phyloP scores from a whole-genome alignment of 2,797 vertebrate genomes.

The Alcedo atthis region DNA sequence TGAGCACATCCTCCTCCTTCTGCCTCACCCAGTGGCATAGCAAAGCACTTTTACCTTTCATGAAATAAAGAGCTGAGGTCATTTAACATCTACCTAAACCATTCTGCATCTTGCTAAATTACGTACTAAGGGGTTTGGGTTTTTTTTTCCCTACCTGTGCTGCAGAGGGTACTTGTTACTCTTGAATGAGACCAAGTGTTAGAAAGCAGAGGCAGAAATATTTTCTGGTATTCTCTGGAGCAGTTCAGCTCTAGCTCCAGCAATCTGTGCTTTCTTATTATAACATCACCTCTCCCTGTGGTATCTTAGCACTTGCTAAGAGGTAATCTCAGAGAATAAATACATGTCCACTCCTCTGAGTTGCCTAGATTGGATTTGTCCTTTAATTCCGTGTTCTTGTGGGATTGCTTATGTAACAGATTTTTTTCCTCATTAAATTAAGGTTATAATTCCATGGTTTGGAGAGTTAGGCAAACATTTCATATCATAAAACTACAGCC shows the following conservation, averaged over 20 bases:
- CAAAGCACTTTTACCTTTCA: not conserved
- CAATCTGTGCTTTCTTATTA: conserved; percentile 22
- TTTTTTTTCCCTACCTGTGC: not conserved
- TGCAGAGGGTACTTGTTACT: not conserved
- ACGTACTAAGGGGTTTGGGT: not conserved
- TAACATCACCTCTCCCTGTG: conserved; percentile 27
- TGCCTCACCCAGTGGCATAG: not conserved
- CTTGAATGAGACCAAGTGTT: not conserved
- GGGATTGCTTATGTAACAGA: conserved; percentile 39
- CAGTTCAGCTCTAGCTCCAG: not conserved
- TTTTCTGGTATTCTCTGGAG: not conserved
- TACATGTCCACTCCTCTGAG: conserved; percentile 8
- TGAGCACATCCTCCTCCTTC: not conserved
- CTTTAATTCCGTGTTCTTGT: conserved; percentile 40
- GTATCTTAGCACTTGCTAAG: conserved; percentile 2
- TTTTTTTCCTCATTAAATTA: not conserved
- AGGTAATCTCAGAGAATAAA: conserved; percentile 36
- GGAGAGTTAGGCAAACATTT: conserved; percentile 50
- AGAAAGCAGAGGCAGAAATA: not conserved
- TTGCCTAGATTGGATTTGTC: conserved; percentile 42
- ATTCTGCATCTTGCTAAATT: not conserved
- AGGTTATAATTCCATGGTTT: conserved; percentile 42
- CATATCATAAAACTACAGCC: conserved; percentile 39
- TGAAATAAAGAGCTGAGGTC: not conserved
- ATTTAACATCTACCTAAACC: not conserved